phyloP scores from a whole-genome alignment of 2,113 vertebrate genomes.

The Scopus umbretta region DNA sequence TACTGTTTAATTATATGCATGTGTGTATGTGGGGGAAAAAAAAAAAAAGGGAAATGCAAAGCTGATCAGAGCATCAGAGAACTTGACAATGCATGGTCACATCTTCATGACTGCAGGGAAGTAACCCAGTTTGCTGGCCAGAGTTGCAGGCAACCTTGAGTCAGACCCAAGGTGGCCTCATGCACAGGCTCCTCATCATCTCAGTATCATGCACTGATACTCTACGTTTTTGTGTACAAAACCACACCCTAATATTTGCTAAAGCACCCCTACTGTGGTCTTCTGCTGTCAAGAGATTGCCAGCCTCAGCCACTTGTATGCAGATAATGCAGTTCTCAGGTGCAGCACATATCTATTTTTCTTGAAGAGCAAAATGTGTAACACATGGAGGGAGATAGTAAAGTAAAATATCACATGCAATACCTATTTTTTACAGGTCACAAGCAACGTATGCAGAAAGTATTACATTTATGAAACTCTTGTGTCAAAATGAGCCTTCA shows the following conservation, averaged over 20 bases:
- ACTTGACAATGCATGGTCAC: background rate
- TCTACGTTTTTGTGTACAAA: background rate
- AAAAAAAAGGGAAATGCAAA: background rate
- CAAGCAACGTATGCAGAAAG: background rate
- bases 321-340: background rate
- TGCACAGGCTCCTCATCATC: background rate
- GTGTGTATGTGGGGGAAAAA: fast-evolving
- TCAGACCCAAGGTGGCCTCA: background rate
- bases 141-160: background rate
- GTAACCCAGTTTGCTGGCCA: background rate
- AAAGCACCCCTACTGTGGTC: background rate
- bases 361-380: background rate
- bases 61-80: background rate
- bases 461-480: background rate
- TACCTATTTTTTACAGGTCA: background rate
- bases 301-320: background rate
- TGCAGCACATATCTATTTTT: background rate
- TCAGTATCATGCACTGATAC: background rate
- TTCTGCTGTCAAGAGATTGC: background rate
- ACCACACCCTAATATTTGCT: background rate
- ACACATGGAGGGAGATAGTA: fast-evolving
- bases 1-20: background rate
- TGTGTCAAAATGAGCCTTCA: background rate
- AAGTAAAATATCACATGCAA: background rate
- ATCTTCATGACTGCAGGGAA: background rate